These are phyloP conservation scores for Thomomys bottae DNA, from an alignment of 2,113 vertebrate genomes.

Conservation along the genomic window DNA sequence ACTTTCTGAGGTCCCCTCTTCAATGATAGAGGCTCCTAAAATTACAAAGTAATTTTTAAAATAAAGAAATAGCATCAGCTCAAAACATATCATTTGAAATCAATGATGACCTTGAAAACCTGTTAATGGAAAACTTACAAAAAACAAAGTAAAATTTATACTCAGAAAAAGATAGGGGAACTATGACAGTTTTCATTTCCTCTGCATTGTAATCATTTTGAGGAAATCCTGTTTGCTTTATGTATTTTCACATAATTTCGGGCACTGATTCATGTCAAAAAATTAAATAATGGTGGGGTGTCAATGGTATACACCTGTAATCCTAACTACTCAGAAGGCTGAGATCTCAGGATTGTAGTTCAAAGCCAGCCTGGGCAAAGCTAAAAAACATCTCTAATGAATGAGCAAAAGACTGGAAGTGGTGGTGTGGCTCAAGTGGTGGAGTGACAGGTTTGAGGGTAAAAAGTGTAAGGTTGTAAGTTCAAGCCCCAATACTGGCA, in stretches of 20 bases:
- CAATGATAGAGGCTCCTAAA: constrained; percentile 77
- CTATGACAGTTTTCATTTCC: background rate
- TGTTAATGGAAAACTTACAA: no score
- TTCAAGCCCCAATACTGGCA: no score
- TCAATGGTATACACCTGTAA: no score
- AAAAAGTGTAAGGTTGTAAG: no score
- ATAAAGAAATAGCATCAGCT: background rate
- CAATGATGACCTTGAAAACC: background rate
- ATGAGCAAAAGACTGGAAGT: no score
- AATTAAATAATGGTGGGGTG: background rate
- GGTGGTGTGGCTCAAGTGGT: no score
- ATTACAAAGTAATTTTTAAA: constrained; percentile 3
- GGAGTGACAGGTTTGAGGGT: no score
- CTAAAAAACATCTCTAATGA: no score
- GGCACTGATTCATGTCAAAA: background rate
- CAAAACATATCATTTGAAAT: background rate
- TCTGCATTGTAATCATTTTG: background rate
- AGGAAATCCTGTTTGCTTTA: background rate
- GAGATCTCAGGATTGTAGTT: no score
- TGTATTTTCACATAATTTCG: background rate
- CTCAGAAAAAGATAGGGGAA: background rate
- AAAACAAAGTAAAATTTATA: background rate
- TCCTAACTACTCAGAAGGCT: no score
- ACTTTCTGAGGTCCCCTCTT: constrained; percentile 75
- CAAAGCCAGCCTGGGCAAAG: no score